Base-by-base conservation (phyloP, 2,888 invertebrate genomes). In the Tricholauxania praeusta region DNA sequence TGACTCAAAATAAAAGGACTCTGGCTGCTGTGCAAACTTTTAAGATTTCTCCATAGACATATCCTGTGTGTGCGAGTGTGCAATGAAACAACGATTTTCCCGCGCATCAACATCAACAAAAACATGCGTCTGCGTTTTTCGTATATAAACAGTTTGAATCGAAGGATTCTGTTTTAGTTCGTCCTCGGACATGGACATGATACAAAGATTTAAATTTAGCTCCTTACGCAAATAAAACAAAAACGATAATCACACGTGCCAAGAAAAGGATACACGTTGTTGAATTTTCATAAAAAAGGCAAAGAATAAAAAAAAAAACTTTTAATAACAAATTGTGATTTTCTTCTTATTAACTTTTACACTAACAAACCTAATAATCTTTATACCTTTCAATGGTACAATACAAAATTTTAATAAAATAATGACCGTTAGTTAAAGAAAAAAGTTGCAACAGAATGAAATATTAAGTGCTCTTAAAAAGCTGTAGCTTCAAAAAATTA, bases 61-160 rank as follows among this genome's bases (percentile, higher is more conserved):
- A 60, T 75, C 59, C 72, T 59, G 65, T 66, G 73, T 48, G 53
- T 52, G 79, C 65, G 72, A 73, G 70, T 39, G 39, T 39, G 10
- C 10, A 10, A 39, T 39, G 10, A 39, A 39, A 75, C 79, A 79
- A 80, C 80, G 80, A 82, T 76, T 84, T 84, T 84, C 80, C 78
- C 80, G 81, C 82, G 82, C 77, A 73, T 66, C 74, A 73, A 74
- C 74, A 73, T 57, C 66, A 72, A 51, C 39, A 64, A 14, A 63
- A 22, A 17, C 48, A 1, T 76, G 76, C 77, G 74, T 80, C 79
- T 79, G 80, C 79, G 78, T 75, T 79, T 75, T 72, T 70, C 76
- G 75, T 83, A 85, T 83, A 83, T 81, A 83, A 83, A 82, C 79
- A 80, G 77, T 75, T 28, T 77, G 75, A 77, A 71, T 74, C 66